These are phyloP conservation scores for Hoplodrina blanda DNA, from an alignment of 2,888 invertebrate genomes.

Conservation along the genomic window DNA sequence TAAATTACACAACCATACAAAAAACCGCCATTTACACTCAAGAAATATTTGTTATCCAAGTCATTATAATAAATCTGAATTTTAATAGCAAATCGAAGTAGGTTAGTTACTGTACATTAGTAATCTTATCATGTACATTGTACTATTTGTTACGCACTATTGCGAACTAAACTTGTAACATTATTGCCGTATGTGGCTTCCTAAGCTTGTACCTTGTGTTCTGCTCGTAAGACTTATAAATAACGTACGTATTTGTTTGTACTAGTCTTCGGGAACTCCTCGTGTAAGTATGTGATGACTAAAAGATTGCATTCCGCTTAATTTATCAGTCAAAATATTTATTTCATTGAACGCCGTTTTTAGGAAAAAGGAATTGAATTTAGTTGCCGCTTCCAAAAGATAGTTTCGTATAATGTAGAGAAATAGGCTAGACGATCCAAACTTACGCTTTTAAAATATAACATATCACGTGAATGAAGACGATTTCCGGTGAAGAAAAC, in stretches of 20 bases:
- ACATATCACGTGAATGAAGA: too few relatives aligned
- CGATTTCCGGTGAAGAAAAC: too few relatives aligned
- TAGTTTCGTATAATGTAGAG: neutral
- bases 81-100: conserved; percentile 30
- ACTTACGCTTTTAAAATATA: too few relatives aligned
- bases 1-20: neutral
- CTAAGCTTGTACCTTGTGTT: conserved; percentile 52
- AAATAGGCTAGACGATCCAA: too few relatives aligned
- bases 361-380: neutral
- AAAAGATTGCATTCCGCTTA: neutral
- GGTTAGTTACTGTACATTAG: conserved; percentile 49
- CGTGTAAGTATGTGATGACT: neutral
- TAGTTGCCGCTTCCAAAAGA: neutral
- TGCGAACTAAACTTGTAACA: conserved; percentile 52
- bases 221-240: conserved; percentile 47
- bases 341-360: neutral
- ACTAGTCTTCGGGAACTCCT: conserved; percentile 23
- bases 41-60: conserved; percentile 21
- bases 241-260: conserved; percentile 36
- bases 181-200: conserved; percentile 58
- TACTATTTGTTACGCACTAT: conserved; percentile 52
- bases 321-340: conserved; percentile 5
- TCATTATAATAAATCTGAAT: conserved; percentile 19
- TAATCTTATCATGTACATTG: conserved; percentile 54
- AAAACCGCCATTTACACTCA: neutral